These are phyloP conservation scores for Drosophila bunnanda DNA, from an alignment of 2,888 invertebrate genomes.

Conservation along the genomic window DNA sequence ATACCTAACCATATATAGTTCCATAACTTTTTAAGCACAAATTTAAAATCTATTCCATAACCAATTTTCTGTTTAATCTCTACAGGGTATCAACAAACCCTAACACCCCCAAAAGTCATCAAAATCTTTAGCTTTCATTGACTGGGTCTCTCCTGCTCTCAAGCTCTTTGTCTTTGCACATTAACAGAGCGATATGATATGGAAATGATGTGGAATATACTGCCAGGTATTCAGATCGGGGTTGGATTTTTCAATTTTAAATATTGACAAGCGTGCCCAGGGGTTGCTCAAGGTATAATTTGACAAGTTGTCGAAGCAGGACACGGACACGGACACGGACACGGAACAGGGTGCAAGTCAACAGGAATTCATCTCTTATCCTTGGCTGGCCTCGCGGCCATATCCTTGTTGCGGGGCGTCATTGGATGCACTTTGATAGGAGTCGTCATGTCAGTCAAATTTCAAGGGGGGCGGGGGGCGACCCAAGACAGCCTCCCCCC, in stretches of 20 bases:
- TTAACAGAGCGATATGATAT: constrained; percentile 71
- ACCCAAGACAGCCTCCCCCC: constrained; percentile 8
- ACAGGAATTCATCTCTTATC: constrained; percentile 46
- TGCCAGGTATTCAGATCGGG: constrained; percentile 8
- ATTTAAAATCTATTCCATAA: too few relatives aligned
- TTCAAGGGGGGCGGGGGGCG: neutral
- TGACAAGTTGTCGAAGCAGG: constrained; percentile 76
- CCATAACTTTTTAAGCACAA: too few relatives aligned
- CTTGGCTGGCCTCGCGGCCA: constrained; percentile 27
- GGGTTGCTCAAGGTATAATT: constrained; percentile 69
- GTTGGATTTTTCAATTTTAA: constrained; percentile 56
- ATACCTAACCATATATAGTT: too few relatives aligned
- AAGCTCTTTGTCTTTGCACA: constrained; percentile 51
- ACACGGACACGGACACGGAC: constrained; percentile 43
- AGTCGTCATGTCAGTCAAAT: constrained; percentile 47
- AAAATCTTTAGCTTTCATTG: constrained; percentile 58
- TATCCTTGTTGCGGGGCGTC: constrained; percentile 64
- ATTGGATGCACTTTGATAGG: constrained; percentile 71
- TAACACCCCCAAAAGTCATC: neutral
- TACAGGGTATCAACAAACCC: neutral
- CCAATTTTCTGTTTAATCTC: neutral
- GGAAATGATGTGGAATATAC: constrained; percentile 74
- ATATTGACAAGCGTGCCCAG: constrained; percentile 46
- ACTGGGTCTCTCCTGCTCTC: constrained; percentile 44
- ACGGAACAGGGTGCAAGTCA: constrained; percentile 55